Percentiles rank a stretch among this genome's conserved stretches.
Evolutionary conservation across 2,797 vertebrate genomes (phyloP).

Genomic region (Hippopotamyrus pictus): DNA sequence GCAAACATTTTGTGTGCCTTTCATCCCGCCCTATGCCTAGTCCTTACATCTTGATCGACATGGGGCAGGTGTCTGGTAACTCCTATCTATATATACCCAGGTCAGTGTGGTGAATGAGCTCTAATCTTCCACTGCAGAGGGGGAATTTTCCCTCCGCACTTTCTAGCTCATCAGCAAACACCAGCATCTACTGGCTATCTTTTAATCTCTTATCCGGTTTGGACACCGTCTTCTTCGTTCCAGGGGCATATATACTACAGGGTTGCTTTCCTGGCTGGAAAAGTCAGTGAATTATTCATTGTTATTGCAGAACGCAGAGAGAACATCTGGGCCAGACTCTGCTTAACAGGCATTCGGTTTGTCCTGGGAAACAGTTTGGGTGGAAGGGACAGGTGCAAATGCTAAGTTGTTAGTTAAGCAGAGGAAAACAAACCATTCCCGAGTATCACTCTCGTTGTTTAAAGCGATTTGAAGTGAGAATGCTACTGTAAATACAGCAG

Average conservation of each 20-base stretch:
- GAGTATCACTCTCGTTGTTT: not conserved
- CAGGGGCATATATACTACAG: not conserved
- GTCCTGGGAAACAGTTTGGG: not conserved
- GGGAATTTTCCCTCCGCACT: not conserved
- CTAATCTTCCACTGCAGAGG: not conserved
- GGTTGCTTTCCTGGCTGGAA: not conserved
- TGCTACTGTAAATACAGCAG: not conserved
- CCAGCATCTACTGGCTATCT: not conserved
- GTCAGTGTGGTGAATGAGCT: not conserved
- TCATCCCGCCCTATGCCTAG: not conserved
- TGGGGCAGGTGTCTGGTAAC: not conserved
- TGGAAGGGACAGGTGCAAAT: not conserved
- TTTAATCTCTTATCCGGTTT: not conserved
- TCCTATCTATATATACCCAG: constrained; percentile 13
- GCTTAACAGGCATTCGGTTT: not conserved
- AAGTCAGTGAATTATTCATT: not conserved
- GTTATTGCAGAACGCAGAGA: not conserved
- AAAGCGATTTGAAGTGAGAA: not conserved
- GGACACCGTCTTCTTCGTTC: not conserved
- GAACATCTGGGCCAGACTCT: not conserved
- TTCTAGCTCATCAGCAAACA: not conserved
- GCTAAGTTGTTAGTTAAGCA: not conserved
- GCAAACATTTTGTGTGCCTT: not conserved
- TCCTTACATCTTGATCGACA: constrained; percentile 6
- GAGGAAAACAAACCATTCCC: not conserved